Percentiles rank a stretch among this genome's conserved stretches.
Evolutionary conservation across 2,888 invertebrate genomes (phyloP).

Genomic region (Drosophila rellima): DNA sequence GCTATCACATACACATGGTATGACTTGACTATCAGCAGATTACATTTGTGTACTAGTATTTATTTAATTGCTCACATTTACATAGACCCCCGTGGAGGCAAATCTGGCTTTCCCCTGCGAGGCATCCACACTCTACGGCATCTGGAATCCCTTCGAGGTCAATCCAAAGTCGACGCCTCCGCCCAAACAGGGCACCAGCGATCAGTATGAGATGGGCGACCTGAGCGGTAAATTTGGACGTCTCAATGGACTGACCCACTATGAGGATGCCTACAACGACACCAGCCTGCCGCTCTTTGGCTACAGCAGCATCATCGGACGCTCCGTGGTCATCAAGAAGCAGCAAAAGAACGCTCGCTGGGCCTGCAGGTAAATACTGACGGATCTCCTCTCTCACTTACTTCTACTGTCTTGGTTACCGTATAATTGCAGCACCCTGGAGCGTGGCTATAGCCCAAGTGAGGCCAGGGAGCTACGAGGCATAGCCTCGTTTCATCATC

Average conservation of each 20-base stretch:
- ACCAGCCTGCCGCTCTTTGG: conserved; percentile 93
- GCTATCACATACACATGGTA: conserved; percentile 94
- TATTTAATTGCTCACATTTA: conserved; percentile 14
- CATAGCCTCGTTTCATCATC: conserved; percentile 96
- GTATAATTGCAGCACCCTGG: conserved; percentile 88
- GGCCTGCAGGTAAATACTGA: conserved; percentile 88
- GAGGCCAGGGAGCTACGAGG: conserved; percentile 94
- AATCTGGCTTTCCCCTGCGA: conserved; percentile 96
- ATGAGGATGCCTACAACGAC: conserved; percentile 90
- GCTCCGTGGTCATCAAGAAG: conserved; percentile 94
- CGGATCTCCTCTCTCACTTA: no score
- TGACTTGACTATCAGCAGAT: conserved; percentile 55
- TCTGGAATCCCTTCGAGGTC: conserved; percentile 94
- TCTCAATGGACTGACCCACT: conserved; percentile 88
- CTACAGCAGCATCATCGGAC: conserved; percentile 92
- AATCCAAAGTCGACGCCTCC: conserved; percentile 88
- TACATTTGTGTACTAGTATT: background rate
- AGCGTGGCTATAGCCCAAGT: conserved; percentile 94
- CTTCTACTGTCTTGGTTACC: background rate
- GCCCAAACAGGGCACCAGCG: conserved; percentile 90
- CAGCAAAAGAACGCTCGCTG: conserved; percentile 89
- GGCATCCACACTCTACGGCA: conserved; percentile 92
- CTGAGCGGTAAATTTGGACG: conserved; percentile 94
- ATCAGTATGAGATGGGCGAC: conserved; percentile 95
- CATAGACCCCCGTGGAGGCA: conserved; percentile 92